Evolutionary conservation across 2,888 invertebrate species (phyloP).

Genomic region (Stenodera caucasica): DNA sequence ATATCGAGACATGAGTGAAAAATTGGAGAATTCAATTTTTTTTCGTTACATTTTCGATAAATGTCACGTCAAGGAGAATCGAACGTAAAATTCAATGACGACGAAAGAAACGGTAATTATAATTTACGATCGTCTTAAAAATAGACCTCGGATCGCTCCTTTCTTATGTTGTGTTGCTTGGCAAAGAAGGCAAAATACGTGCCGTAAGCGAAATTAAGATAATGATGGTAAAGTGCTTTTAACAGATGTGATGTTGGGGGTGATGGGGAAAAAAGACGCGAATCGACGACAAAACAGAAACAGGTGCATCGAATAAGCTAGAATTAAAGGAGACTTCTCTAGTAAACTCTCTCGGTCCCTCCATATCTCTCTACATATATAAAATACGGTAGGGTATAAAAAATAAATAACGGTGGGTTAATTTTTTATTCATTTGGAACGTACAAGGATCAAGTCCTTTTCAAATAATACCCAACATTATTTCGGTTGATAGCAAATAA

Average conservation of each 20-base stretch:
- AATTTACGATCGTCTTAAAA: conserved; percentile 25
- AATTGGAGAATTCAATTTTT: not conserved
- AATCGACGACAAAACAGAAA: conserved; percentile 20
- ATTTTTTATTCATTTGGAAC: not conserved
- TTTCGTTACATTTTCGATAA: conserved; percentile 4
- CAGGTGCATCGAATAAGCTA: conserved; percentile 22
- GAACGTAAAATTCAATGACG: conserved; percentile 18
- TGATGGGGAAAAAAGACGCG: conserved; percentile 12
- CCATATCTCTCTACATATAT: too few species aligned
- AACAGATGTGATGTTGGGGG: conserved; percentile 13
- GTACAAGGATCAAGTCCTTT: not conserved
- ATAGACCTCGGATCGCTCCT: conserved; percentile 15
- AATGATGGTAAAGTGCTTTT: conserved; percentile 28
- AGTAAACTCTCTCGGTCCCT: not conserved
- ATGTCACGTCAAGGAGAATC: conserved; percentile 16
- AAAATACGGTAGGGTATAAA: too few species aligned
- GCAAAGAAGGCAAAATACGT: conserved; percentile 17
- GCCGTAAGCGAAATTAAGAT: conserved; percentile 28
- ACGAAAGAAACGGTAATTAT: conserved; percentile 24
- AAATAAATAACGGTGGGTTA: not conserved
- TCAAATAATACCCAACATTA: not conserved
- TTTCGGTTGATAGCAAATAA: not conserved
- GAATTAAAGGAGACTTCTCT: not conserved
- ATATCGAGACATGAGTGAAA: not conserved
- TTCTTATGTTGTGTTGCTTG: not conserved